A percentile compares a stretch with the other conserved stretches of the same genome.
These are phyloP conservation scores for Pipa parva DNA, from an alignment of 2,113 vertebrate species.

Conservation along the genomic window DNA sequence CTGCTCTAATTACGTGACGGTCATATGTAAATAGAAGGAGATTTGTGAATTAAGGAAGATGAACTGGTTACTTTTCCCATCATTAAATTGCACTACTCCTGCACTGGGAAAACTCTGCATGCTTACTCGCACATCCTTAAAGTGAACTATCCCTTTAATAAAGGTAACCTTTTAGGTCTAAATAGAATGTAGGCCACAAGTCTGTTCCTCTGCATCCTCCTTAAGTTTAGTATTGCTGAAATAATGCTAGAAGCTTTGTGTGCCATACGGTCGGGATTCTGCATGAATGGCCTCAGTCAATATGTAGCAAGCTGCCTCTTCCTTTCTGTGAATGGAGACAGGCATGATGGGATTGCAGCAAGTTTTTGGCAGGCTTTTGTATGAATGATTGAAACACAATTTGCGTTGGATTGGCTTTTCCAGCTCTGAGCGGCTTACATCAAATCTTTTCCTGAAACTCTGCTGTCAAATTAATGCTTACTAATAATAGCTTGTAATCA, in stretches of 20 bases:
- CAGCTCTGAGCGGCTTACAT: not conserved
- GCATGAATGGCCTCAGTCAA: conserved; percentile 55
- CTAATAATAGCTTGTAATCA: conserved; percentile 3
- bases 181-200: too few relatives aligned
- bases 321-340: conserved; percentile 53
- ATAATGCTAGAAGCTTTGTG: conserved; percentile 7
- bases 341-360: conserved; percentile 53
- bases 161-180: too few relatives aligned
- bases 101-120: too few relatives aligned
- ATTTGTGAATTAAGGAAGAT: too few relatives aligned
- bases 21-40: too few relatives aligned
- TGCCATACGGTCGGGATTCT: conserved; percentile 54
- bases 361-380: conserved; percentile 46
- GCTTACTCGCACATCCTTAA: too few relatives aligned
- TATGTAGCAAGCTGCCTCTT: conserved; percentile 40
- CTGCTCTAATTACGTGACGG: too few relatives aligned
- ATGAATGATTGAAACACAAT: conserved; percentile 49
- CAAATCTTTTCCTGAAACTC: not conserved
- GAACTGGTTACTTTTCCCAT: too few relatives aligned
- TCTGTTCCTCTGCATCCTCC: too few relatives aligned
- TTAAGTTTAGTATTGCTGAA: too few relatives aligned
- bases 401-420: not conserved
- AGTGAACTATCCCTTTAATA: too few relatives aligned
- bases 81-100: too few relatives aligned
- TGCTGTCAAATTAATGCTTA: conserved; percentile 9